phyloP scores from a whole-genome alignment of 2,888 invertebrate genomes.

The Lysandra coridon region DNA sequence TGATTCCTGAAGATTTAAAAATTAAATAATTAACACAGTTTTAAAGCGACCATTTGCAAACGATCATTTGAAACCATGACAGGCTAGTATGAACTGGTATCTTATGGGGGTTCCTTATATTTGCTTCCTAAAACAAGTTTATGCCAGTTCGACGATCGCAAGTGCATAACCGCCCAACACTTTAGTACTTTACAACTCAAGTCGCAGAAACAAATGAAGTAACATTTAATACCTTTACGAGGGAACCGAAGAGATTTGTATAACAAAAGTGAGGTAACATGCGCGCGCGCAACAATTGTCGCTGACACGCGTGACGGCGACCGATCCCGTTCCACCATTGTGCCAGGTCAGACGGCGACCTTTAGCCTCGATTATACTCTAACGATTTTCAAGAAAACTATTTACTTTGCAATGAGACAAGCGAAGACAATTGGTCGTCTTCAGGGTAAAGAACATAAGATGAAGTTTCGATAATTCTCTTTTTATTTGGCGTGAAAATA shows the following conservation, averaged over 20 bases:
- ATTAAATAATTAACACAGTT: no score
- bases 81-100: no score
- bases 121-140: no score
- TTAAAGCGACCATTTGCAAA: no score
- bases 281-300: slow-evolving; percentile 45
- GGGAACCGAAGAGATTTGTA: slow-evolving; percentile 51
- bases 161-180: background rate
- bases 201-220: background rate
- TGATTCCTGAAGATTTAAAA: no score
- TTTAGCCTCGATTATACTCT: background rate
- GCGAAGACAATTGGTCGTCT: no score
- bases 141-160: background rate
- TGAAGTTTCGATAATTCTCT: no score
- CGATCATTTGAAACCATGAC: no score
- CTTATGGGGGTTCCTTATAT: no score
- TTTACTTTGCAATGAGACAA: background rate
- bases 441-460: no score
- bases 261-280: slow-evolving; percentile 53
- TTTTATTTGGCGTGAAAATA: no score
- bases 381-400: background rate
- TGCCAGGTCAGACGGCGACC: slow-evolving; percentile 39
- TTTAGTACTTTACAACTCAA: background rate
- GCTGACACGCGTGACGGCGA: slow-evolving; percentile 58
- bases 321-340: slow-evolving; percentile 64
- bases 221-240: slow-evolving; percentile 35